Percentiles rank a stretch among this genome's conserved stretches.
phyloP scores from a whole-genome alignment of 2,797 vertebrate species.

The Synaphobranchus kaupii region DNA sequence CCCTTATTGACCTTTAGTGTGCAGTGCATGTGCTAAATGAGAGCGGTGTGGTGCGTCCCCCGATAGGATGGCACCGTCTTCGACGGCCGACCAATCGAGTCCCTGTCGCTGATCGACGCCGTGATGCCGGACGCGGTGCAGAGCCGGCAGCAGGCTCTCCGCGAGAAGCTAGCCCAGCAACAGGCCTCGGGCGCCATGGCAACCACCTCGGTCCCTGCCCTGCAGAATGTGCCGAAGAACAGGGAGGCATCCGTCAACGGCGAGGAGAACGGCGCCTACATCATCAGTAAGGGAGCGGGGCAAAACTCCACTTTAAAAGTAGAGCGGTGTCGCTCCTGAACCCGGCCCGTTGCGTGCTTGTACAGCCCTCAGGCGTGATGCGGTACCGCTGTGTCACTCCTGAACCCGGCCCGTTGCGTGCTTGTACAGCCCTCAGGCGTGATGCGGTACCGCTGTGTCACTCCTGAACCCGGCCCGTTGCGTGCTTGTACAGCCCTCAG shows the following conservation, averaged over 20 bases:
- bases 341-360: background rate
- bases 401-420: too few relatives aligned
- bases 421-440: too few relatives aligned
- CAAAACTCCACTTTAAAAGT: background rate
- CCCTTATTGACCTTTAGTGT: background rate
- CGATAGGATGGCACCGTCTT: conserved; percentile 93
- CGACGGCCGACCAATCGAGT: conserved; percentile 94
- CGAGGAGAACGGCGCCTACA: conserved; percentile 89
- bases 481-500: background rate
- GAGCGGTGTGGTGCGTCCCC: background rate
- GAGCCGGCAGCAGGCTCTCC: conserved; percentile 91
- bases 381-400: too few relatives aligned
- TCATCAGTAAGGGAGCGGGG: conserved; percentile 77
- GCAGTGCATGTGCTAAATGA: background rate
- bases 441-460: too few relatives aligned
- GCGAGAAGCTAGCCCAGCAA: conserved; percentile 89
- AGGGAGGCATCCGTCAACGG: conserved; percentile 89
- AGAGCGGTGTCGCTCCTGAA: too few relatives aligned
- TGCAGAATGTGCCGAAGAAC: conserved; percentile 86
- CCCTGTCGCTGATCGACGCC: conserved; percentile 91
- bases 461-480: too few relatives aligned
- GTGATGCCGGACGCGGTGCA: conserved; percentile 97
- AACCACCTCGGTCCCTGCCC: conserved; percentile 50
- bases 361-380: background rate
- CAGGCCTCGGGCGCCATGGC: conserved; percentile 70